phyloP scores from a whole-genome alignment of 2,113 vertebrate species.

The Accipiter cooperii region DNA sequence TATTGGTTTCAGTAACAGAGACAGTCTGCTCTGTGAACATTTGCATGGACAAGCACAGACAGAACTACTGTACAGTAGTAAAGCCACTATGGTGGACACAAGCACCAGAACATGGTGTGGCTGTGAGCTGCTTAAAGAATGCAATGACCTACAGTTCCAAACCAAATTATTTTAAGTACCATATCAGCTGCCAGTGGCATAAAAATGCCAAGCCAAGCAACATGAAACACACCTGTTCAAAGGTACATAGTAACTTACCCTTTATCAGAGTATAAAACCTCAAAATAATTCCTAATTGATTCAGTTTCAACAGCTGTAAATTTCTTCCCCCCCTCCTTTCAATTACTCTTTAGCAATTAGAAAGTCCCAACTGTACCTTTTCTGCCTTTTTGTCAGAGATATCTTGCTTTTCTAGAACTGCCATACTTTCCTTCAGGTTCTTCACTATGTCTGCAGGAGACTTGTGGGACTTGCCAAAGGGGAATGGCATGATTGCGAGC shows the following conservation, averaged over 20 bases:
- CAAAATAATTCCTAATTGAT: not conserved
- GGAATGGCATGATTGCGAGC: conserved; percentile 90
- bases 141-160: not conserved
- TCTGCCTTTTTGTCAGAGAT: conserved; percentile 94
- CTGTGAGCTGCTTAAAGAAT: not conserved
- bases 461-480: conserved; percentile 96
- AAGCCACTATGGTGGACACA: not conserved
- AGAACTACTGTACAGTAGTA: not conserved
- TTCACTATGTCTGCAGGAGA: conserved; percentile 97
- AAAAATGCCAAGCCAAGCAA: not conserved
- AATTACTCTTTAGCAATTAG: not conserved
- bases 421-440: conserved; percentile 95
- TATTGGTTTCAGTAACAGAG: not conserved
- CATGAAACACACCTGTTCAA: not conserved
- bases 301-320: not conserved
- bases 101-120: not conserved
- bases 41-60: not conserved
- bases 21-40: not conserved
- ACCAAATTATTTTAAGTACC: not conserved
- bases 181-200: not conserved
- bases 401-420: conserved; percentile 90
- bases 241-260: not conserved
- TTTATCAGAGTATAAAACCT: not conserved
- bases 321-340: fast-evolving
- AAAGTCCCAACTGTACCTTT: conserved; percentile 74